Conservation (phyloP, 2,888 invertebrate genomes). For the Mesoligia furuncula region DNA sequence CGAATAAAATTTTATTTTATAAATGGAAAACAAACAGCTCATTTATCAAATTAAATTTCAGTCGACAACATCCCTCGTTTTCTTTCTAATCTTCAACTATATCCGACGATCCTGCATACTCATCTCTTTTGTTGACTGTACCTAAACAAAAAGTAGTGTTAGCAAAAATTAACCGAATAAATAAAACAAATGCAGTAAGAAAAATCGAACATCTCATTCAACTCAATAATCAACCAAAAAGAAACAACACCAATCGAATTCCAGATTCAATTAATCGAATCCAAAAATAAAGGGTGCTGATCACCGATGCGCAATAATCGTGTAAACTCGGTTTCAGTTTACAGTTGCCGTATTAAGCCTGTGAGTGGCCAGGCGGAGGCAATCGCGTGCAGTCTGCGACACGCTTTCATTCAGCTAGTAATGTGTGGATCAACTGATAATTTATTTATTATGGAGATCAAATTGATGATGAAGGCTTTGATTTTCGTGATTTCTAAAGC, state of each 20-base stretch:
- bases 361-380: conserved; percentile 61
- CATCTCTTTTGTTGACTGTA: too few relatives aligned
- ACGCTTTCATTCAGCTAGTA: conserved; percentile 59
- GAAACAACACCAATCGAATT: conserved; percentile 21
- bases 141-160: too few relatives aligned
- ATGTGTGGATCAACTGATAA: conserved; percentile 62
- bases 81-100: too few relatives aligned
- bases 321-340: conserved; percentile 75
- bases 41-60: too few relatives aligned
- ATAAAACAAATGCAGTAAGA: not conserved
- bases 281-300: conserved; percentile 65
- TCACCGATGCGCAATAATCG: conserved; percentile 79
- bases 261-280: conserved; percentile 54
- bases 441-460: not conserved
- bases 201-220: not conserved
- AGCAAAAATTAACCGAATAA: not conserved
- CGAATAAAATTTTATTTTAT: too few relatives aligned
- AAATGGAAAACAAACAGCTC: too few relatives aligned
- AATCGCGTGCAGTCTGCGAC: conserved; percentile 71
- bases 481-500: not conserved
- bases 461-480: not conserved
- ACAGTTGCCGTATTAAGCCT: conserved; percentile 62
- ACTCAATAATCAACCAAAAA: conserved; percentile 17
- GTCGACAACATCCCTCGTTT: too few relatives aligned
- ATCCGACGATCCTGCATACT: too few relatives aligned